These are phyloP conservation scores for Plebejus anna DNA, from an alignment of 2,888 invertebrate species.

Conservation along the genomic window DNA sequence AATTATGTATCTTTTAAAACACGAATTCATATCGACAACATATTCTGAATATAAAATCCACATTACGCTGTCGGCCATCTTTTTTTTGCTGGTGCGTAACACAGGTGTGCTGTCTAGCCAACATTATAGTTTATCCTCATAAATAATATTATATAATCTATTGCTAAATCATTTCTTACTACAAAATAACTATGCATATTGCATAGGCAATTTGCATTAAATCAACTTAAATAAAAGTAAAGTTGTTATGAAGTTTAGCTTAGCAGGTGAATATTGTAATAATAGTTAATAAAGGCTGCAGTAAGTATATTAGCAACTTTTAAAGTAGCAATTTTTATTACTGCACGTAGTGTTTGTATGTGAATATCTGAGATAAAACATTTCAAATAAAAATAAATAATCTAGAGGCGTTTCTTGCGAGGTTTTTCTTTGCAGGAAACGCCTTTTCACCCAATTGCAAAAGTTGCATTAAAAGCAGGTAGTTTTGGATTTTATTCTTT, in stretches of 20 bases:
- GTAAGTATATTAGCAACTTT: not conserved
- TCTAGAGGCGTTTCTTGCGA: too few relatives aligned
- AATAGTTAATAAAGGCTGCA: not conserved
- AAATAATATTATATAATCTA: conserved; percentile 18
- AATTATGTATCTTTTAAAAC: too few relatives aligned
- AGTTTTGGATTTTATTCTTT: too few relatives aligned
- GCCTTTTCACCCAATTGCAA: too few relatives aligned
- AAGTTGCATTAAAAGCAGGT: too few relatives aligned
- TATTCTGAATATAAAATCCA: conserved; percentile 41
- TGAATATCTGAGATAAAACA: too few relatives aligned
- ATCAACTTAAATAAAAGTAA: conserved; percentile 4
- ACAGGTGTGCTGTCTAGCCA: conserved; percentile 65
- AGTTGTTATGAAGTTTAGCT: not conserved
- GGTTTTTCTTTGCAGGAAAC: too few relatives aligned
- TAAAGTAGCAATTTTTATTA: too few relatives aligned
- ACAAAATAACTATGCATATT: not conserved
- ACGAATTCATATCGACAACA: not conserved
- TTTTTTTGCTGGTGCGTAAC: conserved; percentile 69
- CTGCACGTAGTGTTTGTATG: too few relatives aligned
- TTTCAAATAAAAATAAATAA: too few relatives aligned
- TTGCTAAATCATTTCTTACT: conserved; percentile 3
- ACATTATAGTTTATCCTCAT: conserved; percentile 49
- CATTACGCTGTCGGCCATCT: conserved; percentile 44
- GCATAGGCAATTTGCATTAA: not conserved
- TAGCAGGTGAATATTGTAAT: not conserved